Evolutionary conservation across 2,888 invertebrate genomes (phyloP).

Genomic region (Tryphoninae sp.): DNA sequence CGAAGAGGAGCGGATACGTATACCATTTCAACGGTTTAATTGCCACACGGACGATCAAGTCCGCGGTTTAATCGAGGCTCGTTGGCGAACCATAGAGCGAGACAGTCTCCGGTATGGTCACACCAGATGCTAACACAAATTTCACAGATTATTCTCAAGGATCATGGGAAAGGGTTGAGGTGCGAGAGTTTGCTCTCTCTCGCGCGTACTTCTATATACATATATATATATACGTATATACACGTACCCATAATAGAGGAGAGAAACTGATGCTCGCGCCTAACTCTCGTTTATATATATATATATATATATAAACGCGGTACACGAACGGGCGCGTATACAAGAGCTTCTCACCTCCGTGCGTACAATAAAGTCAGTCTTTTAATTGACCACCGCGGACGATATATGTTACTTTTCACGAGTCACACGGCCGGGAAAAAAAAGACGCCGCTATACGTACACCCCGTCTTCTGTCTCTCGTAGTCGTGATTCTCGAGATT

Average conservation of each 20-base stretch:
- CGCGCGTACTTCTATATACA: neutral
- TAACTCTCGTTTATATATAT: conserved; percentile 9
- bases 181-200: neutral
- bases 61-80: conserved; percentile 45
- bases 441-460: neutral
- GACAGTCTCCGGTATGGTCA: conserved; percentile 27
- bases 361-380: conserved; percentile 49
- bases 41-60: conserved; percentile 49
- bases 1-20: conserved; percentile 1
- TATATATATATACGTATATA: conserved; percentile 9
- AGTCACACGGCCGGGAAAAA: conserved; percentile 10
- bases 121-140: conserved; percentile 16
- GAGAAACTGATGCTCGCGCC: conserved; percentile 46
- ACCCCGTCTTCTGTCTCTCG: conserved; percentile 9
- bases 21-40: conserved; percentile 40
- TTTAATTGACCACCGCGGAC: conserved; percentile 55
- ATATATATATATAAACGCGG: no score
- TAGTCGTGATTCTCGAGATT: conserved; percentile 46
- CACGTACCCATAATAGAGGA: neutral
- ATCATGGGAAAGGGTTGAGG: conserved; percentile 59
- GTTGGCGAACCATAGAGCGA: conserved; percentile 14
- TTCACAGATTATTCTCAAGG: conserved; percentile 46
- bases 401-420: conserved; percentile 40
- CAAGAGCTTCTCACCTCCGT: conserved; percentile 7
- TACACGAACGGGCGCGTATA: no score